phyloP scores from a whole-genome alignment of 2,888 invertebrate species.

The Priocnemis perturbator region DNA sequence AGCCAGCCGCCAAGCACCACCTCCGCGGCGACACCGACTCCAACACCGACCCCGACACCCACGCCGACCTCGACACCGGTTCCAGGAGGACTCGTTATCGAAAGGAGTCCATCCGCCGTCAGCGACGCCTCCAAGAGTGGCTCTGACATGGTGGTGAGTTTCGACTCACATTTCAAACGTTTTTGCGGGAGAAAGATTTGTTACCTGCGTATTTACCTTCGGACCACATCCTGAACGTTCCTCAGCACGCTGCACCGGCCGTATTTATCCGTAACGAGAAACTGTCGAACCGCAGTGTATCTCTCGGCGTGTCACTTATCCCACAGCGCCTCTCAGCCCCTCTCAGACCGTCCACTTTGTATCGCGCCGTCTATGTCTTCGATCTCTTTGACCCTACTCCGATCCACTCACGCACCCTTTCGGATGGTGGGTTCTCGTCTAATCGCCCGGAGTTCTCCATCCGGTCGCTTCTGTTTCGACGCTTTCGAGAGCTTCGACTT shows the following conservation, averaged over 20 bases:
- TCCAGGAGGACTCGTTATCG: constrained; percentile 64
- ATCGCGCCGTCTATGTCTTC: constrained; percentile 1
- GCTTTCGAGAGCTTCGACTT: no score
- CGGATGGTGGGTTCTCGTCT: constrained; percentile 4
- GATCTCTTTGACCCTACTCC: neutral
- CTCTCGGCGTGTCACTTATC: no score
- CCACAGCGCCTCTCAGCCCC: no score
- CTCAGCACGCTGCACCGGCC: no score
- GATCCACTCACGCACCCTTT: neutral
- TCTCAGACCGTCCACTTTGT: no score
- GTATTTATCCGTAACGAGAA: no score
- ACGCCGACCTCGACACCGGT: constrained; percentile 67
- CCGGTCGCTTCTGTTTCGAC: no score
- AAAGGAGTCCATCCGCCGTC: constrained; percentile 79
- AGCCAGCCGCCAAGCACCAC: constrained; percentile 65
- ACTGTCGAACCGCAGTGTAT: no score
- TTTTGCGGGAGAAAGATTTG: no score
- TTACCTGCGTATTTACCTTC: no score
- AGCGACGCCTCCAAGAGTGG: constrained; percentile 82
- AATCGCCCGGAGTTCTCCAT: no score
- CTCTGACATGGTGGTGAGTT: constrained; percentile 82
- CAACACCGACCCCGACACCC: constrained; percentile 49
- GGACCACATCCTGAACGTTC: no score
- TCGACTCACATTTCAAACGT: neutral
- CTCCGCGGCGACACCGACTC: constrained; percentile 57